Evolutionary conservation across 2,113 vertebrate species (phyloP), one percentile per base, ranked within the genome.

Genomic region (Phaetusa simplex): DNA sequence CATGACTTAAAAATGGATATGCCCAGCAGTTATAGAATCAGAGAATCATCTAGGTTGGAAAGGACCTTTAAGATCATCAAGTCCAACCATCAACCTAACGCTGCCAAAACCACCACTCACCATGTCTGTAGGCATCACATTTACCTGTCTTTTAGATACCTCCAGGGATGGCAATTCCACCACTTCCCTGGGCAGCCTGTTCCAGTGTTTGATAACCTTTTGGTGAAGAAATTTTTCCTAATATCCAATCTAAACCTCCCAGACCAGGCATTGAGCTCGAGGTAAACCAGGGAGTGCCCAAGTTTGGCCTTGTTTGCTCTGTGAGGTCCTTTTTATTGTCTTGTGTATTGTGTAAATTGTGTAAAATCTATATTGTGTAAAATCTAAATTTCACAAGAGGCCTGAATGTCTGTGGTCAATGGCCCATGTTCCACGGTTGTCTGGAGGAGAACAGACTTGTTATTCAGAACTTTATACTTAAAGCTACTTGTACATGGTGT

Each of bases 1-100:
- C 0, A 0, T 34, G 62, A 17, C 27, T 47, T 49, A 56, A 58
- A 80, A 71, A 0, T 3, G 14, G 11, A 14, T 19, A n/a, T 59
- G 38, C 30, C 67, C 53, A 82, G 53, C 22, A 53, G 29, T 36
- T 8, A 21, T 5, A 62, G 23, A 36, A 62, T 36, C 59, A 61
- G n/a, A 61, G 23, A 61, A 36, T 17, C 9, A 4, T 62, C n/a
- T 62, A 38, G 59, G n/a, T 38, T 62, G 59, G n/a, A 62, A 62
- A 23, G 9, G 59, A 36, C 59, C 59, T 62, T 62, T 38, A 62
- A 62, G 59, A 36, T 38, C 23, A 62, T 62, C 22, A 36, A 62
- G 21, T 36, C 34, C 58, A 36, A 61, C 20, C n/a, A 36, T 24
- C 14, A 24, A 61, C 9, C 14, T 62, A 38, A 62, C 59, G 17